These are phyloP conservation scores for Anhinga anhinga DNA, from an alignment of 2,113 vertebrate species.

Conservation along the genomic window DNA sequence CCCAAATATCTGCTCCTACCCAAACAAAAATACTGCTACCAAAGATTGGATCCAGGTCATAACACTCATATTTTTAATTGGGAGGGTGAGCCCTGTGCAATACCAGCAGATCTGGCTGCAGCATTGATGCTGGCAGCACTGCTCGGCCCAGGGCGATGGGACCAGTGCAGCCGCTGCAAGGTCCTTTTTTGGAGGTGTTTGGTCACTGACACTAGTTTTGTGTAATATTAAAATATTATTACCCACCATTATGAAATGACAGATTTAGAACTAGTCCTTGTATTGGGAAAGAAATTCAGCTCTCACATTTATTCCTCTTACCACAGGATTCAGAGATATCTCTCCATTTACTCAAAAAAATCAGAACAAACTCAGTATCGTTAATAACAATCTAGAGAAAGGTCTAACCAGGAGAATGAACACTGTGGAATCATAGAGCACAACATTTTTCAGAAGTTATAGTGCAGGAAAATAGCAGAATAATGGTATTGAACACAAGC, in stretches of 20 bases:
- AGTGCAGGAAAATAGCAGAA: neutral
- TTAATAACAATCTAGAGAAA: neutral
- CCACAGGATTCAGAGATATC: neutral
- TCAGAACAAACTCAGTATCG: neutral
- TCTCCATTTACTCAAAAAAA: neutral
- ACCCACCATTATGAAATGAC: neutral
- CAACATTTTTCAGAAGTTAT: constrained; percentile 17
- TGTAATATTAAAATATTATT: neutral
- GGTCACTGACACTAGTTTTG: fast-evolving
- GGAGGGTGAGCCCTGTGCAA: neutral
- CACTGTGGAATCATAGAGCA: neutral
- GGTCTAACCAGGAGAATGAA: neutral
- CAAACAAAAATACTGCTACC: neutral
- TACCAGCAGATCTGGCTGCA: neutral
- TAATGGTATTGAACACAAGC: neutral
- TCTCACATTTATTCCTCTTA: neutral
- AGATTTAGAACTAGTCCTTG: neutral
- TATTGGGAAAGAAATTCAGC: neutral
- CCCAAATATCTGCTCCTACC: neutral
- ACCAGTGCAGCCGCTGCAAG: neutral
- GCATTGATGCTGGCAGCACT: neutral
- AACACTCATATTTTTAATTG: fast-evolving
- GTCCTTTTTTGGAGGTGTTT: too few species aligned
- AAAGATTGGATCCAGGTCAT: fast-evolving
- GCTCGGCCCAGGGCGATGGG: neutral